Conservation (phyloP, 1,140 invertebrate genomes). For the Drosophila leontia region DNA sequence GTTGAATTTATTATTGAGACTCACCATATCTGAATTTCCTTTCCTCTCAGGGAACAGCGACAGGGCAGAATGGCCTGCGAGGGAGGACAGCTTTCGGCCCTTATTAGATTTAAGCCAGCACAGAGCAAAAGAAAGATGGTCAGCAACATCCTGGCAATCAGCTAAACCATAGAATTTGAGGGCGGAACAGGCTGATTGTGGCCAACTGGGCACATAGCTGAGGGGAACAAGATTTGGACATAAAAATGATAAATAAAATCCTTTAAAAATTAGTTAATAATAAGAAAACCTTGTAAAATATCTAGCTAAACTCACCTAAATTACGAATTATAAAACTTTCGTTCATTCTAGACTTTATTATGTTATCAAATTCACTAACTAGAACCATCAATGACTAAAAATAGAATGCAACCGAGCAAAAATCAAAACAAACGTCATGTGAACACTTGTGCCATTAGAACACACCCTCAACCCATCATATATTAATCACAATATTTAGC, state of each 20-base stretch:
- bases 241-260: too few relatives aligned
- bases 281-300: neutral
- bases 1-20: neutral
- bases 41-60: slow-evolving; percentile 85
- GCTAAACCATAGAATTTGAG: slow-evolving; percentile 24
- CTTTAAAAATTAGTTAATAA: neutral
- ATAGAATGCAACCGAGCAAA: neutral
- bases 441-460: slow-evolving; percentile 10
- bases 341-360: neutral
- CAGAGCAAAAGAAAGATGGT: slow-evolving; percentile 44
- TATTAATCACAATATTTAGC: slow-evolving; percentile 12
- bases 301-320: neutral
- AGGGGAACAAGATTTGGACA: neutral
- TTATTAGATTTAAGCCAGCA: slow-evolving; percentile 22
- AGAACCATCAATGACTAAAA: neutral
- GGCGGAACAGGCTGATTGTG: neutral
- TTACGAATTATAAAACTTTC: neutral
- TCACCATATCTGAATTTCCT: slow-evolving; percentile 86
- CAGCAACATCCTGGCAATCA: slow-evolving; percentile 31
- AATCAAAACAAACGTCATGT: slow-evolving; percentile 25
- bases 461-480: slow-evolving; percentile 1
- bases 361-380: neutral
- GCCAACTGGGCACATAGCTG: slow-evolving; percentile 49
- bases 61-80: slow-evolving; percentile 86
- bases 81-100: slow-evolving; percentile 85